Base-by-base conservation (phyloP, 2,113 vertebrate genomes). In the Oreochromis niloticus region DNA sequence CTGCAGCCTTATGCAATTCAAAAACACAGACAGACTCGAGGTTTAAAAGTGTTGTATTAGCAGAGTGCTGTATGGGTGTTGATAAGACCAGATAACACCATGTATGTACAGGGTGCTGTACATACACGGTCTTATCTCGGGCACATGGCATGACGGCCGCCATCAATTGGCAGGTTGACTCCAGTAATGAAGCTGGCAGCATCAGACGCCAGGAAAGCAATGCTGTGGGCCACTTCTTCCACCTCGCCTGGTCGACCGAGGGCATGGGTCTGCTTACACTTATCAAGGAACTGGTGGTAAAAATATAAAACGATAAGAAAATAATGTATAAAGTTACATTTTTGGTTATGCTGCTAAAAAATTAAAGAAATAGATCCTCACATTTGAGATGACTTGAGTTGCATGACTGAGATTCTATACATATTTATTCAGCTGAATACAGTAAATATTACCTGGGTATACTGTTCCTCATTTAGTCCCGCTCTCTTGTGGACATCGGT, bases 101-200 rank as follows among this genome's bases (percentile, higher is more conserved):
- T 8, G 63, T 68, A 13, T 68, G 63, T 68, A 68, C 34, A 71
- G 81, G 34, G 2, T 30, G 6, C 6, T 71, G 16, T 7, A 34
- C 1, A 34, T 13, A 13, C 36, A 39, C 3, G 9, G 17, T 43
- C 34, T 93, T 79, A 97, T 85, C 96, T 84, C 4, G 97, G 97
- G 81, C 97, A 97, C 97, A 97, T 97, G 52, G 97, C 97, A 14
- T 97, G 96, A 27, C 97, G 96, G 3, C 97, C 97, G 1, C 97
- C 97, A 4, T 97, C 97, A 4, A 97, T 88, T 1, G 97, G 96
- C 1, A 97, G 93, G 85, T 96, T 97, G 56, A 97, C 96, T 13
- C 97, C 97, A 4, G 97, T 97, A 6, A 97, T 97, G 93, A 96
- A 97, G 89, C 96, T 97, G 24, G 97, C 95, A 3, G 97, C 96